Evolutionary conservation across 2,113 vertebrate species (phyloP).

Genomic region (Channa argus): DNA sequence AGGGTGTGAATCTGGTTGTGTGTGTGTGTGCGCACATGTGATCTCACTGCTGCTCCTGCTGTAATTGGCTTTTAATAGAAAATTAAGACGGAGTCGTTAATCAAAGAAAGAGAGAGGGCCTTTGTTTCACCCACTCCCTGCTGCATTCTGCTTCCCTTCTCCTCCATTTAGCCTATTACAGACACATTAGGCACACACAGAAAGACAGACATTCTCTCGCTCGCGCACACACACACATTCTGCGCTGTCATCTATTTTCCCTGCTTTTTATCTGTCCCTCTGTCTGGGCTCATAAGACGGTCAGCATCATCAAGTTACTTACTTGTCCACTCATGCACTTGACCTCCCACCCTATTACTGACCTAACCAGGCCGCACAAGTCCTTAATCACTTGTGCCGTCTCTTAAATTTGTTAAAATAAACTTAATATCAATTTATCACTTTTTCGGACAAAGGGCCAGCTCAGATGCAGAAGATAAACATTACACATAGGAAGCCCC

Average conservation of each 20-base stretch:
- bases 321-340: slow-evolving; percentile 19
- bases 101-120: slow-evolving; percentile 75
- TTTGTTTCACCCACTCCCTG: slow-evolving; percentile 67
- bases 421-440: no score
- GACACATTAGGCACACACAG: slow-evolving; percentile 68
- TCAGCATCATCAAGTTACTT: not conserved
- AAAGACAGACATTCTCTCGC: slow-evolving; percentile 36
- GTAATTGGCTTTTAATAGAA: slow-evolving; percentile 87
- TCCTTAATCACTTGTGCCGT: not conserved
- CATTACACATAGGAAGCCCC: not conserved
- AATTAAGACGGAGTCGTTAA: slow-evolving; percentile 84
- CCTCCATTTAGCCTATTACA: slow-evolving; percentile 75
- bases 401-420: not conserved
- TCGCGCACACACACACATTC: slow-evolving; percentile 37
- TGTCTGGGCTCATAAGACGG: not conserved
- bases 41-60: slow-evolving; percentile 70
- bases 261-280: slow-evolving; percentile 15
- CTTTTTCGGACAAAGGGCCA: not conserved
- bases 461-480: not conserved
- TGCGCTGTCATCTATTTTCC: slow-evolving; percentile 30
- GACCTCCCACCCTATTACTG: slow-evolving; percentile 1
- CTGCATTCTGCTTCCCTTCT: slow-evolving; percentile 78
- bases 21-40: slow-evolving; percentile 31
- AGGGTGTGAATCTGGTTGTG: slow-evolving; percentile 33
- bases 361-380: not conserved